phyloP scores from a whole-genome alignment of 2,888 invertebrate genomes.

The Lochmaea crataegi region DNA sequence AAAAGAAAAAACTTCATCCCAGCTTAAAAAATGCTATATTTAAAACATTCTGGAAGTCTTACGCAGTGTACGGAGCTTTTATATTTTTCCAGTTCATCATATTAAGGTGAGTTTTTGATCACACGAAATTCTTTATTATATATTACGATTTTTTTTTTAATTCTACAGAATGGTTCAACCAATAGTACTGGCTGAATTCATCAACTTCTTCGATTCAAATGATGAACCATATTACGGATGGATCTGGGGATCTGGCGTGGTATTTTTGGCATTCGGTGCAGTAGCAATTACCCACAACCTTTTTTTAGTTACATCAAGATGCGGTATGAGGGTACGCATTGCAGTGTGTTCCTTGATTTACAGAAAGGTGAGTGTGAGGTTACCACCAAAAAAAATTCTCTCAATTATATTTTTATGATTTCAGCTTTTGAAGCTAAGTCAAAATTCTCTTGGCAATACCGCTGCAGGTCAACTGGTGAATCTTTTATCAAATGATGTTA shows the following conservation, averaged over 20 bases:
- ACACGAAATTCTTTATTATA: neutral
- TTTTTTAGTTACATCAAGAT: slow-evolving; percentile 69
- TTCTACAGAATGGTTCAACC: slow-evolving; percentile 71
- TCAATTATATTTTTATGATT: slow-evolving; percentile 69
- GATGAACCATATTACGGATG: slow-evolving; percentile 72
- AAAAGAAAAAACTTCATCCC: slow-evolving; percentile 63
- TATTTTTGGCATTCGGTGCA: slow-evolving; percentile 70
- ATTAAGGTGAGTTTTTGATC: slow-evolving; percentile 68
- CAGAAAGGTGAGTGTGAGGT: slow-evolving; percentile 78
- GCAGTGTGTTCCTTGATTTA: slow-evolving; percentile 84
- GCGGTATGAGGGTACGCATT: slow-evolving; percentile 82
- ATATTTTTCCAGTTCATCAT: slow-evolving; percentile 70
- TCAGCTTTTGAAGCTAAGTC: slow-evolving; percentile 73
- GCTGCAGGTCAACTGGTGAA: slow-evolving; percentile 87
- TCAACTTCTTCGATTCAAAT: slow-evolving; percentile 68
- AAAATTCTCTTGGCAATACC: slow-evolving; percentile 80
- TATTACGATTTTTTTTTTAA: too few relatives aligned
- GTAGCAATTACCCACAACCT: slow-evolving; percentile 75
- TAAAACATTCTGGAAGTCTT: slow-evolving; percentile 72
- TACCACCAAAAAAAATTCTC: too few relatives aligned
- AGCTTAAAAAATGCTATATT: slow-evolving; percentile 71
- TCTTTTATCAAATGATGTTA: slow-evolving; percentile 86
- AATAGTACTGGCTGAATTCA: slow-evolving; percentile 71
- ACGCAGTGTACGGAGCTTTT: slow-evolving; percentile 70
- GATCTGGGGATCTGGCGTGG: slow-evolving; percentile 73